A percentile compares a stretch with the other conserved stretches of the same genome.
phyloP scores from a whole-genome alignment of 2,113 vertebrate species.

The Sphaerodactylus townsendi region DNA sequence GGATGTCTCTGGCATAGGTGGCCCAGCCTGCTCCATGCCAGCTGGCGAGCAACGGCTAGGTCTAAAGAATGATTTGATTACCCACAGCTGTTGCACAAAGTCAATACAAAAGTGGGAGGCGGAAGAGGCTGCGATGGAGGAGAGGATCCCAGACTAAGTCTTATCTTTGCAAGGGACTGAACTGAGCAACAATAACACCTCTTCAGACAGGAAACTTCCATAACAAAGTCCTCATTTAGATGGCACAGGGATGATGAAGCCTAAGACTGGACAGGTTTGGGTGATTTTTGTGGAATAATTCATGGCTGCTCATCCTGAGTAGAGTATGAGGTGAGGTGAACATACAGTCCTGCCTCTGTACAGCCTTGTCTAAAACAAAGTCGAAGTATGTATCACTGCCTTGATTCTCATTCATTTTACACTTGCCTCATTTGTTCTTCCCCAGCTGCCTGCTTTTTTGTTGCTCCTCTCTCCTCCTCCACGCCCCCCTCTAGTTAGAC shows the following conservation, averaged over 20 bases:
- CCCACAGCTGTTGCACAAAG: slow-evolving; percentile 63
- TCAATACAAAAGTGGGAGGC: slow-evolving; percentile 40
- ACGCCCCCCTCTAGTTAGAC: no score
- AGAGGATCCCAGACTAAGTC: background rate
- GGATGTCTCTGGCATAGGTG: slow-evolving; percentile 60
- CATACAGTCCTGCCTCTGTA: background rate
- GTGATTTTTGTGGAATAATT: background rate
- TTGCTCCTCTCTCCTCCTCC: background rate
- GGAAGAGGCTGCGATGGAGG: background rate
- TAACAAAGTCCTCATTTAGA: background rate
- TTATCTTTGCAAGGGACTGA: slow-evolving; percentile 9
- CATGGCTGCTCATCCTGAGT: background rate
- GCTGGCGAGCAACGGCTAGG: slow-evolving; percentile 63
- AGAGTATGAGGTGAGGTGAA: background rate
- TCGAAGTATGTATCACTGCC: background rate
- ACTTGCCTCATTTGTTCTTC: background rate
- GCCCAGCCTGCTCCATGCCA: slow-evolving; percentile 48
- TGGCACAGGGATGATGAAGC: background rate
- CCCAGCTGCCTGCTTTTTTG: background rate
- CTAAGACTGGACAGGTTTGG: slow-evolving; percentile 4
- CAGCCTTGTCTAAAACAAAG: background rate
- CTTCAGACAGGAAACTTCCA: background rate
- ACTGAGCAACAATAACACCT: background rate
- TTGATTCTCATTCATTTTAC: background rate
- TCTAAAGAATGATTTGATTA: slow-evolving; percentile 61